Evolutionary conservation across 2,888 invertebrate species (phyloP).

Genomic region (Trileptium ribeirensis): DNA sequence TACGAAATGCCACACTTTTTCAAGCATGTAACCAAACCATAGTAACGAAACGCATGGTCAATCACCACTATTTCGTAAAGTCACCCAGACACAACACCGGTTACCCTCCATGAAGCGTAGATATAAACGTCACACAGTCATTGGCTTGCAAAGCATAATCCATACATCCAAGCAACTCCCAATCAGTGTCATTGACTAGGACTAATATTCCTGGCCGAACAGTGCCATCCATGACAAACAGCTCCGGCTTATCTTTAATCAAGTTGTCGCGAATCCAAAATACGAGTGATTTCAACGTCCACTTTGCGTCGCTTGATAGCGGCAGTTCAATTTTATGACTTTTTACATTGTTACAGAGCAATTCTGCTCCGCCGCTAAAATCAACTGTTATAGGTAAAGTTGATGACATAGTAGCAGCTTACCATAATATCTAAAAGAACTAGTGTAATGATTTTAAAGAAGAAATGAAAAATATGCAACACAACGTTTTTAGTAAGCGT

Average conservation of each 20-base stretch:
- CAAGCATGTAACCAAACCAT: too few relatives aligned
- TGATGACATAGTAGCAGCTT: too few relatives aligned
- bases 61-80: too few relatives aligned
- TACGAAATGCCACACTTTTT: too few relatives aligned
- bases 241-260: slow-evolving; percentile 69
- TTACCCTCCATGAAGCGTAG: slow-evolving; percentile 46
- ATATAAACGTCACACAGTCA: slow-evolving; percentile 46
- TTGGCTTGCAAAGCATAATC: slow-evolving; percentile 17
- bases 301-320: slow-evolving; percentile 42
- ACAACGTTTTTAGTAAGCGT: too few relatives aligned
- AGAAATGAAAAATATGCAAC: too few relatives aligned
- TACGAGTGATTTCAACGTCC: slow-evolving; percentile 69
- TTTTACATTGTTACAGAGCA: slow-evolving; percentile 76
- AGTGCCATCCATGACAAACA: slow-evolving; percentile 54
- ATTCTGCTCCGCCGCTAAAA: slow-evolving; percentile 78
- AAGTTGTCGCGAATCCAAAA: slow-evolving; percentile 77
- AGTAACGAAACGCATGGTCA: too few relatives aligned
- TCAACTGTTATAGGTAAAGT: slow-evolving; percentile 34
- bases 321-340: slow-evolving; percentile 64
- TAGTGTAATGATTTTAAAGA: too few relatives aligned
- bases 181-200: slow-evolving; percentile 85
- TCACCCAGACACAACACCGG: too few relatives aligned
- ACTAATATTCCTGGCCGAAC: slow-evolving; percentile 71
- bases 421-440: too few relatives aligned
- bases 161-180: slow-evolving; percentile 67